Conservation (phyloP, 2,113 vertebrate genomes). For the Natator depressus region DNA sequence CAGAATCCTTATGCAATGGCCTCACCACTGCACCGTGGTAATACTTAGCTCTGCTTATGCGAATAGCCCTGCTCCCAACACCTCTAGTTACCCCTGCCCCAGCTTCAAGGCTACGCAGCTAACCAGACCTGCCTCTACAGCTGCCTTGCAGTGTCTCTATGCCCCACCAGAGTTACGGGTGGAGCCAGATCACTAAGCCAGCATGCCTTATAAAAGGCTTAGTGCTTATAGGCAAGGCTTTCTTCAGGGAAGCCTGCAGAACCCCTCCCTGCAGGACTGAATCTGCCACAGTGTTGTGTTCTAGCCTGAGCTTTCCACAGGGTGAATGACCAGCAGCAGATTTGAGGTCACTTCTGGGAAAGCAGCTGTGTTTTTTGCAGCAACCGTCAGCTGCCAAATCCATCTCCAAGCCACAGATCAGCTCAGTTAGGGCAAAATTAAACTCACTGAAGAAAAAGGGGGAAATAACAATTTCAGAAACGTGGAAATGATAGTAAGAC, state of each 20-base stretch:
- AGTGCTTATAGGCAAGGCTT: background rate
- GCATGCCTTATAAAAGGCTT: background rate
- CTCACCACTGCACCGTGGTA: background rate
- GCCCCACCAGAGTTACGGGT: background rate
- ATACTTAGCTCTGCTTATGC: too few species aligned
- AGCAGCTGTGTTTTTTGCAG: too few species aligned
- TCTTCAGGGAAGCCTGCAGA: too few species aligned
- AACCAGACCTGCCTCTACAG: background rate
- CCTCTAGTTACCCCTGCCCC: background rate
- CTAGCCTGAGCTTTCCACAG: too few species aligned
- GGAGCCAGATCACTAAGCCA: background rate
- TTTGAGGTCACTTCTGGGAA: too few species aligned
- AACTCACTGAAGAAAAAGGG: background rate
- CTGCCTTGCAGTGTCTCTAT: background rate
- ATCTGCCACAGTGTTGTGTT: too few species aligned
- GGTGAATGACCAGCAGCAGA: too few species aligned
- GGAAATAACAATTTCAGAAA: background rate
- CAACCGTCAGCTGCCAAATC: background rate
- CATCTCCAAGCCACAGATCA: background rate
- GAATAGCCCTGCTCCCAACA: too few species aligned
- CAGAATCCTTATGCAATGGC: background rate
- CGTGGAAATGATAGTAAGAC: background rate
- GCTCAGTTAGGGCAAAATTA: background rate
- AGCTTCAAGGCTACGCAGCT: background rate
- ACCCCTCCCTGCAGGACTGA: too few species aligned